Base-by-base conservation (phyloP, 2,888 invertebrate genomes). In the Chymomyza fuscimana region DNA sequence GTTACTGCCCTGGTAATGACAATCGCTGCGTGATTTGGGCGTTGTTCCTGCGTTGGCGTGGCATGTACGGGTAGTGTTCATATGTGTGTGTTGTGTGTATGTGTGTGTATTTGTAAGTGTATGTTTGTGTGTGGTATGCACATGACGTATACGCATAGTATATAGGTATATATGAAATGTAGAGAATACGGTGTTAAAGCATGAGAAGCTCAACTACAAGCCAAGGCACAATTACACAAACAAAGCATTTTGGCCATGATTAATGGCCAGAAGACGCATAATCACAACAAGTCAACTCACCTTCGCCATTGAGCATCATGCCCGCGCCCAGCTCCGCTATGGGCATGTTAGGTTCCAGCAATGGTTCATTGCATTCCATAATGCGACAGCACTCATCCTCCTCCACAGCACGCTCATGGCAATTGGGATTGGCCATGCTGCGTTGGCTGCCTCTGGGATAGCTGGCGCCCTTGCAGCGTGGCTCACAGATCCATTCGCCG, bases 351-450 rank as follows among this genome's bases (percentile, higher is more conserved):
- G 89, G 86, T 60, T 84, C 77, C 63, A 87, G 73, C 70, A 77
- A 56, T 4, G 81, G 94, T 63, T 94, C 93, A 64, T 94, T 93
- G 87, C 96, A 97, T 46, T 95, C 94, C 80, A 96, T 92, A 63
- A 94, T 93, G 1, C 95, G 94, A 86, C 95, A 95, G 82, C 95
- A 95, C 71, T 95, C 95, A 89, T 96, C 95, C 66, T 95, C 95
- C 6, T 94, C 93, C 5, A 94, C 93, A 0, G 94, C 93, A 62
- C 95, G 94, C 87, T 96, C 96, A 72, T 93, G 93, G 88, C 97
- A 97, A 62, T 95, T 92, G 0, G 95, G 94, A 91, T 96, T 96
- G 67, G 93, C 93, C 70, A 94, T 92, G 70, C 93, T 93, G 84
- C 94, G 93, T 74, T 86, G 89, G 56, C 82, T 85, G 25, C 96